phyloP scores from a whole-genome alignment of 2,888 invertebrate species.

The Steinernema carpocapsae region DNA sequence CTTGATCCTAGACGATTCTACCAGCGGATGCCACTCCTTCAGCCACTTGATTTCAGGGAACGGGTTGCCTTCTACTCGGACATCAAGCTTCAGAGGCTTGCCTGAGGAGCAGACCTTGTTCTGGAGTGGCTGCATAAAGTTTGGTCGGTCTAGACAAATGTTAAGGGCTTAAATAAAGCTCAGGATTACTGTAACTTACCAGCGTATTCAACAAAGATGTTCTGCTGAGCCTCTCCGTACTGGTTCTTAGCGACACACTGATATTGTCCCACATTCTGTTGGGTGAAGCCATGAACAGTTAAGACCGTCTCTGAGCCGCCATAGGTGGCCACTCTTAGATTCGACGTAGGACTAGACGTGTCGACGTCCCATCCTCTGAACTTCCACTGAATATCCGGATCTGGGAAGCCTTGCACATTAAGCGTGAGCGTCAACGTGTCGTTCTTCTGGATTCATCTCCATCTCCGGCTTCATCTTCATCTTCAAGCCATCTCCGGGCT shows the following conservation, averaged over 20 bases:
- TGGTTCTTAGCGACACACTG: conserved; percentile 92
- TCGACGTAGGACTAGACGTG: conserved; percentile 58
- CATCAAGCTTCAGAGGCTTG: conserved; percentile 80
- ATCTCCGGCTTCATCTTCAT: no score
- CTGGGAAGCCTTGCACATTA: conserved; percentile 94
- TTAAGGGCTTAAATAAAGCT: not conserved
- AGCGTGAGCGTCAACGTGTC: conserved; percentile 88
- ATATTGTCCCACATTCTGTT: conserved; percentile 89
- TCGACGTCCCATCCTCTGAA: conserved; percentile 66
- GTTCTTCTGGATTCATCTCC: no score
- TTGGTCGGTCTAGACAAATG: conserved; percentile 81
- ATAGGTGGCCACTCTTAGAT: conserved; percentile 60
- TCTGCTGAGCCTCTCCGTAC: conserved; percentile 87
- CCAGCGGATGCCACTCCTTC: conserved; percentile 93
- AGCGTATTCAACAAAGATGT: conserved; percentile 78
- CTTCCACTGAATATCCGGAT: conserved; percentile 79
- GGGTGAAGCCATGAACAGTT: conserved; percentile 69
- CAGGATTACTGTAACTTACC: conserved; percentile 49
- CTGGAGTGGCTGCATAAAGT: conserved; percentile 84
- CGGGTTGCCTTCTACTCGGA: conserved; percentile 86
- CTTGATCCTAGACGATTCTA: conserved; percentile 84
- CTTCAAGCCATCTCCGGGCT: conserved; percentile 73
- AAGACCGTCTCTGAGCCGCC: conserved; percentile 68
- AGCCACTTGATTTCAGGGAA: conserved; percentile 93
- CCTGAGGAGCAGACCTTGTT: conserved; percentile 82